A percentile compares a stretch with the other conserved stretches of the same genome.
Conservation (phyloP, 2,888 invertebrate genomes). For the Plagiodera versicolora region DNA sequence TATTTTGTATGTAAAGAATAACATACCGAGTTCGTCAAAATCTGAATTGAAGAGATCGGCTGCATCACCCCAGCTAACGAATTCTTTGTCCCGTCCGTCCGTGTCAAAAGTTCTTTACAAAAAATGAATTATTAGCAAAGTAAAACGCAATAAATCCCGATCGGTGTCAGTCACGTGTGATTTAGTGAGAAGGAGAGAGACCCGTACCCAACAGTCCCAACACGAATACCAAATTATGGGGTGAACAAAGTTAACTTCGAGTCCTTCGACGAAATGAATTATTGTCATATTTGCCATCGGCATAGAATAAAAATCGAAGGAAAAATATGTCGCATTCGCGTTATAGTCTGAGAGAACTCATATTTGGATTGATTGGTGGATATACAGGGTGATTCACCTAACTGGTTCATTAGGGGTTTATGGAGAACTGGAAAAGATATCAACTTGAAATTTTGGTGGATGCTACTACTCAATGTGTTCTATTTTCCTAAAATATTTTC, state of each 20-base stretch:
- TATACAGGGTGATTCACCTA: too few species aligned
- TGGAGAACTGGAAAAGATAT: too few species aligned
- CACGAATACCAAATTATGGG: background rate
- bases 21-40: background rate
- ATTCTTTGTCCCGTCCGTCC: slow-evolving; percentile 54
- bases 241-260: background rate
- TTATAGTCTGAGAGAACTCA: too few species aligned
- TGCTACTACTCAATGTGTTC: too few species aligned
- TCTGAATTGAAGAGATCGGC: background rate
- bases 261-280: background rate
- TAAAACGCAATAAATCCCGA: slow-evolving; percentile 56
- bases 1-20: too few species aligned
- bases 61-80: slow-evolving; percentile 36
- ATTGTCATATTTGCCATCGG: background rate
- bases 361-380: too few species aligned
- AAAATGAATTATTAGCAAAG: slow-evolving; percentile 57
- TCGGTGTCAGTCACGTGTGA: slow-evolving; percentile 53
- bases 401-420: too few species aligned
- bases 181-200: slow-evolving; percentile 16
- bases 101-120: slow-evolving; percentile 52
- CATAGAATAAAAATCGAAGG: too few species aligned
- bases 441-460: too few species aligned
- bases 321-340: too few species aligned
- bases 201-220: slow-evolving; percentile 4
- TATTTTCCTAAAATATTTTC: too few species aligned